phyloP scores from a whole-genome alignment of 2,113 vertebrate species.

The Pandion haliaetus region DNA sequence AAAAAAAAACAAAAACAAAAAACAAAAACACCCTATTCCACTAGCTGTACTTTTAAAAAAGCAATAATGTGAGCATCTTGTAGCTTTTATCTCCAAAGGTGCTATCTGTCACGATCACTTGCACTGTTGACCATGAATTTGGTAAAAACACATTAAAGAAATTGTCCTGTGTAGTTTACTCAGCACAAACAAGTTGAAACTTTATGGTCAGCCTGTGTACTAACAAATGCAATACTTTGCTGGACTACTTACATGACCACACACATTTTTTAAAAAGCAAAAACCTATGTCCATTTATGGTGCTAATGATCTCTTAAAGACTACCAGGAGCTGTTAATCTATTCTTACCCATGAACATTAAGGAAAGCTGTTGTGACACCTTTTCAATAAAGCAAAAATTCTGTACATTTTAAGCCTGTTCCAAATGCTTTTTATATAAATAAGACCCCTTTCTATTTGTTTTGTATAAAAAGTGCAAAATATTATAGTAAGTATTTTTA shows the following conservation, averaged over 20 bases:
- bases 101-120: neutral
- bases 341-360: neutral
- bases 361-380: neutral
- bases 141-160: neutral
- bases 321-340: neutral
- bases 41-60: neutral
- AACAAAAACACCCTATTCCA: neutral
- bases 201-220: neutral
- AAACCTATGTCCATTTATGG: neutral
- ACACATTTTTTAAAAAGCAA: neutral
- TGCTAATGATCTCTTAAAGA: conserved; percentile 13
- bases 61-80: conserved; percentile 16
- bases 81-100: neutral
- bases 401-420: neutral
- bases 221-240: neutral
- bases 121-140: neutral
- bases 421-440: conserved; percentile 15
- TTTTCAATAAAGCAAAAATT: conserved; percentile 36
- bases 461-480: neutral
- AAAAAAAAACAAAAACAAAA: neutral
- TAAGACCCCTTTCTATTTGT: neutral
- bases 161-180: neutral
- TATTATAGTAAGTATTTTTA: neutral
- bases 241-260: neutral
- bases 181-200: neutral